Base-by-base conservation (phyloP, 2,888 invertebrate species). In the Aphodius sticticus region DNA sequence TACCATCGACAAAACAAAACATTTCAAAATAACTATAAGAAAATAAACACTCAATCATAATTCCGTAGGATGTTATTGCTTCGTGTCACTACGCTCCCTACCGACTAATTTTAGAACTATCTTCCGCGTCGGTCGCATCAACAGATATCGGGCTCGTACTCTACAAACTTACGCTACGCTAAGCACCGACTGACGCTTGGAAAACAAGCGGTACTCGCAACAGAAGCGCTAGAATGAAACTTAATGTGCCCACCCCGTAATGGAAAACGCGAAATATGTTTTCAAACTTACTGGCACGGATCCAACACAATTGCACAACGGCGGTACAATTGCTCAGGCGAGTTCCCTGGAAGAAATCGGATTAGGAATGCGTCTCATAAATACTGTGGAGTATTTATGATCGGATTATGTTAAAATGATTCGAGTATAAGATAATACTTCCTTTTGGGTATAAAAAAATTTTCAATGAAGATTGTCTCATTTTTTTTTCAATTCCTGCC, bases 31-130 rank as follows among this genome's bases (percentile, higher is more conserved):
- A 53, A 53, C 53, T 5, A 53, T 53, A 53, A 53, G 53, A 53
- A 53, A 53, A 53, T 53, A 53, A 53, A 53, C 53, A 53, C 53
- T 53, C 53, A 53, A 53, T 53, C 53, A 53, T 53, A 53, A 53
- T 53, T 53, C 53, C 53, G 9, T 53, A 53, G 53, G 53, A 53
- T 53, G 53, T 53, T 53, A 53, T 53, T 53, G 53, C 53, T 12
- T 53, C 53, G 53, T 53, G 53, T 53, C 53, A 53, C 53, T 53
- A 53, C 53, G 53, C 53, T 53, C 6, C 6, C 53, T 53, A 12
- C 12, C 53, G 53, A 12, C 7, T 53, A 53, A 53, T 53, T 53
- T 53, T 53, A 53, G 53, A 53, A 53, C 53, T 53, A 53, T 53
- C 53, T 53, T 53, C 53, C 53, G 7, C 53, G 9, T 9, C 53